A percentile compares a stretch with the other conserved stretches of the same genome.
These are phyloP conservation scores for Hyposoter dolosus DNA, from an alignment of 2,888 invertebrate species.

Conservation along the genomic window DNA sequence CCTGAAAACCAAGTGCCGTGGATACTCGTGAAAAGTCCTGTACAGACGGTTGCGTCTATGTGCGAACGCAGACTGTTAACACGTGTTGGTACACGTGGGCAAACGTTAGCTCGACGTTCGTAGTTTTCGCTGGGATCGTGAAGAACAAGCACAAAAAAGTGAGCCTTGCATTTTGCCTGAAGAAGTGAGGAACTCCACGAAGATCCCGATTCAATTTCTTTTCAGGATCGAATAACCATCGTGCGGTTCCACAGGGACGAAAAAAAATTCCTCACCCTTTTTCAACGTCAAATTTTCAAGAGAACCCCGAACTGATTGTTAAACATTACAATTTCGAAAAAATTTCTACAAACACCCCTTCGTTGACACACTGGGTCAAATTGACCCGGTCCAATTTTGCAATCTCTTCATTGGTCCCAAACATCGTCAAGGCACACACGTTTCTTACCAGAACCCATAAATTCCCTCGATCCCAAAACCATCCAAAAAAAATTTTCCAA, in stretches of 20 bases:
- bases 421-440: no score
- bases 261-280: not conserved
- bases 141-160: constrained; percentile 30
- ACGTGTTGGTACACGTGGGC: constrained; percentile 61
- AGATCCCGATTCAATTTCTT: constrained; percentile 66
- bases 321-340: no score
- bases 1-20: not conserved
- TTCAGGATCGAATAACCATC: constrained; percentile 64
- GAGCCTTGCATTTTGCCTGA: constrained; percentile 13
- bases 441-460: no score
- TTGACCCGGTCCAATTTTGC: no score
- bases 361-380: no score
- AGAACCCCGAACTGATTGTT: no score
- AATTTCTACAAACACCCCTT: no score
- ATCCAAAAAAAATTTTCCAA: no score
- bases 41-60: not conserved
- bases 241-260: constrained; percentile 47
- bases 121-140: constrained; percentile 19
- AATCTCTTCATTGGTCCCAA: no score
- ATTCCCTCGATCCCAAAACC: no score
- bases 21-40: not conserved
- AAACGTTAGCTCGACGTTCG: constrained; percentile 47
- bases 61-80: not conserved
- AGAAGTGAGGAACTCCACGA: constrained; percentile 37
- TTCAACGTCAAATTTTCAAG: no score